Base-by-base conservation (phyloP, 2,888 invertebrate genomes). In the Drosophila subsilvestris region DNA sequence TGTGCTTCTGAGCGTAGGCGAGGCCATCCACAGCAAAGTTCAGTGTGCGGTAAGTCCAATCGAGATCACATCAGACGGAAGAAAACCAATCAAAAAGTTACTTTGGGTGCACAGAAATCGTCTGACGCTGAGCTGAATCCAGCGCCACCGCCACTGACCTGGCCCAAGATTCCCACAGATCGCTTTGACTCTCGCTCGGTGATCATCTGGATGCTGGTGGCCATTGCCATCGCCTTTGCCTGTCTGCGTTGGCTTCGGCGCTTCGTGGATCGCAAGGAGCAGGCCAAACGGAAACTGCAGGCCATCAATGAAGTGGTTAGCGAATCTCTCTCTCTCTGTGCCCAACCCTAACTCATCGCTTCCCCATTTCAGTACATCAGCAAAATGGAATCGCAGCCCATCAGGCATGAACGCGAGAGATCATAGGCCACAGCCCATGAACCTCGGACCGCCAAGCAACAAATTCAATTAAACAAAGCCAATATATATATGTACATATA, bases 161-260 rank as follows among this genome's bases (percentile, higher is more conserved):
- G 91, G 91, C 90, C 91, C 0, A 90, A 83, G 47, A 85, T 90
- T 42, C 81, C 83, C 43, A 75, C 86, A 1, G 90, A 91, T 74
- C 89, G 86, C 32, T 90, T 91, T 32, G 92, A 92, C 67, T 91
- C 91, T 0, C 90, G 91, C 32, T 91, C 91, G 3, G 89, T 91
- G 3, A 87, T 92, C 12, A 90, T 92, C 14, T 92, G 92, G 91
- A 83, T 92, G 77, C 70, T 91, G 32, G 86, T 82, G 18, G 90
- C 89, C 20, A 89, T 92, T 37, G 89, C 89, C 0, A 37, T 91
- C 12, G 90, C 90, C 0, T 92, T 92, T 56, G 75, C 91, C 0
- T 86, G 86, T 0, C 54, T 91, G 18, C 88, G 90, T 44, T 78
- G 90, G 63, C 83, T 76, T 2, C 78, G 86, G 2, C 79, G 83